Conservation (phyloP, 2,113 vertebrate genomes). For the Eulemur macaco region DNA sequence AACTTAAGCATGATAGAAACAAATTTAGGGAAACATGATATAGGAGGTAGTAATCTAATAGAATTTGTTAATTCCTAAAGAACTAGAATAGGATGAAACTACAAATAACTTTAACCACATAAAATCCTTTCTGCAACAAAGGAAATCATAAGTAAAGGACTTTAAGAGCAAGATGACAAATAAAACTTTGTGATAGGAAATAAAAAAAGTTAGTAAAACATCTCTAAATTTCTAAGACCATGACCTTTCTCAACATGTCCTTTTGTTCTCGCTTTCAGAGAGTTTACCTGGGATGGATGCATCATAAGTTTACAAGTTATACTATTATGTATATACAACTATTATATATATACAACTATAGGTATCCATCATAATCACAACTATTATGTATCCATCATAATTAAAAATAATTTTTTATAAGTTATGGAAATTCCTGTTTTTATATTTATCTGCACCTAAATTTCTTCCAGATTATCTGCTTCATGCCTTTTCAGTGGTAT, state of each 20-base stretch:
- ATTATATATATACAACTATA: no score
- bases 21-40: constrained; percentile 16
- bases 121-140: constrained; percentile 20
- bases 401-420: no score
- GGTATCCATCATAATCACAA: no score
- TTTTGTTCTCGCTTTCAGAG: constrained; percentile 18
- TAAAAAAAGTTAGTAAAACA: neutral
- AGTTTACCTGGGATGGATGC: neutral
- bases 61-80: constrained; percentile 17
- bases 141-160: constrained; percentile 27
- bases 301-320: neutral
- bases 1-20: neutral
- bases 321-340: no score
- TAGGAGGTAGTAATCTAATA: neutral
- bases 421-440: neutral
- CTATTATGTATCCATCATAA: no score
- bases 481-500: neutral
- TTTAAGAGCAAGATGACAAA: constrained; percentile 17
- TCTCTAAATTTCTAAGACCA: neutral
- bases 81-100: constrained; percentile 29
- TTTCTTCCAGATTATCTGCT: neutral
- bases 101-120: constrained; percentile 19
- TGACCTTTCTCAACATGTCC: neutral
- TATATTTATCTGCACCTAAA: neutral
- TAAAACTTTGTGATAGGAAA: neutral